Conservation (phyloP, 1,140 invertebrate genomes). For the Anoplolepis gracilipes region DNA sequence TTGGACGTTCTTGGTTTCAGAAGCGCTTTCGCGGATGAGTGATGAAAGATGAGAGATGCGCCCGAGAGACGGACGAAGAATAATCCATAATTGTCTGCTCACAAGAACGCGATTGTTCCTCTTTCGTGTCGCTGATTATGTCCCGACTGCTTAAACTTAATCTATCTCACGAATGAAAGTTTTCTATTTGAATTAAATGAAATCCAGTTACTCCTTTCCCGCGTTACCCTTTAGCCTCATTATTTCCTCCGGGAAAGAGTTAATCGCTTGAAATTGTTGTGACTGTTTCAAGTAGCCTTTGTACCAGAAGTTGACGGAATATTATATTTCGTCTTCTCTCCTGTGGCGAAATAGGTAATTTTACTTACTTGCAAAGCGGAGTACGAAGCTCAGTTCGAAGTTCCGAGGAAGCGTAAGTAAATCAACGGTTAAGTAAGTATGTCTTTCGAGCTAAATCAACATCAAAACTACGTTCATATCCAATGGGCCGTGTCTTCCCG, state of each 20-base stretch:
- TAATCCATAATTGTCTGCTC: slow-evolving; percentile 5
- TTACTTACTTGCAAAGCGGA: slow-evolving; percentile 24
- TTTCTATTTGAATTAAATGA: slow-evolving; percentile 46
- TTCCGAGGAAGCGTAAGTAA: slow-evolving; percentile 38
- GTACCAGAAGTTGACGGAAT: slow-evolving; percentile 19
- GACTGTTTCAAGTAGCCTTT: slow-evolving; percentile 39
- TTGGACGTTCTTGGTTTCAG: slow-evolving; percentile 41
- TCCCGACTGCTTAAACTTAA: slow-evolving; percentile 36
- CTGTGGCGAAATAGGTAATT: slow-evolving; percentile 33
- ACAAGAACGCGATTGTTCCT: neutral
- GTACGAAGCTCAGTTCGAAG: slow-evolving; percentile 12
- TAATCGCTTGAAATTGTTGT: slow-evolving; percentile 47
- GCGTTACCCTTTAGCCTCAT: slow-evolving; percentile 9
- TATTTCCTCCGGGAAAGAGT: slow-evolving; percentile 25
- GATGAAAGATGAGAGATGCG: neutral
- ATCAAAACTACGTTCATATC: slow-evolving; percentile 2
- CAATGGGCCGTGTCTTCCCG: slow-evolving; percentile 1
- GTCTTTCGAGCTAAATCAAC: slow-evolving; percentile 27
- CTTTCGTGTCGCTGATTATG: slow-evolving; percentile 10
- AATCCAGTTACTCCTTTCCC: slow-evolving; percentile 34
- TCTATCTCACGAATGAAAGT: slow-evolving; percentile 44
- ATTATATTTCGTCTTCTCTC: slow-evolving; percentile 43
- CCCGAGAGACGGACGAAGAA: neutral
- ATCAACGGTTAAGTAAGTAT: slow-evolving; percentile 53
- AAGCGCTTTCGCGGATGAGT: neutral